Evolutionary conservation across 2,888 invertebrate species (phyloP), one percentile per base, ranked within the genome.

Genomic region (Apeira syringaria): DNA sequence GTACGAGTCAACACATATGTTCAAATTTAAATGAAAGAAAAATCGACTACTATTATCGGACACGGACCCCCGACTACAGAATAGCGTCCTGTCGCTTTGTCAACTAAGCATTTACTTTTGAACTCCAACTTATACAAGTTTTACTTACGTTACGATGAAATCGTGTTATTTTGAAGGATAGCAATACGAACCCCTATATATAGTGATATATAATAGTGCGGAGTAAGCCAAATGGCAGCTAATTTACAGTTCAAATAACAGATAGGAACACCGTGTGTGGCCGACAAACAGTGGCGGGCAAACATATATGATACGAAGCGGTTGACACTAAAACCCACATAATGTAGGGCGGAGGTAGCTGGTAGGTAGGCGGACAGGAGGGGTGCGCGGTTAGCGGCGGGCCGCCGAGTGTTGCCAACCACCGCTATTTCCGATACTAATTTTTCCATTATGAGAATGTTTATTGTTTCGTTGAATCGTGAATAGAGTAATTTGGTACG

Each of bases 211-310:
- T n/a, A n/a, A n/a, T n/a, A n/a, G n/a, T n/a, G n/a, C n/a, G n/a
- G n/a, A 15, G 4, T 15, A 15, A 15, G 15, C 4, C 2, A 15
- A 15, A 15, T 66, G 67, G 68, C 64, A 66, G 64, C 68, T 81
- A 73, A 81, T 78, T 69, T 69, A 49, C 57, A 61, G 68, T 61
- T 57, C 74, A 81, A 80, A 83, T 77, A 81, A 79, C 75, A 79
- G 74, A 78, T 74, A 70, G 64, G 68, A 31, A 17, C 35, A 69
- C 57, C 59, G 72, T 75, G 78, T 75, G 74, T 71, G 46, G 68
- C 65, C 68, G 62, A 64, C 77, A 80, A 79, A 81, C 76, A 81
- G 63, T 70, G 70, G 76, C 52, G 74, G 69, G 69, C 60, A 75
- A 73, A 71, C 65, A 62, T 53, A 68, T 57, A 54, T 59, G 45